Base-by-base conservation (phyloP, 2,113 vertebrate species). In the Hydropotes inermis region DNA sequence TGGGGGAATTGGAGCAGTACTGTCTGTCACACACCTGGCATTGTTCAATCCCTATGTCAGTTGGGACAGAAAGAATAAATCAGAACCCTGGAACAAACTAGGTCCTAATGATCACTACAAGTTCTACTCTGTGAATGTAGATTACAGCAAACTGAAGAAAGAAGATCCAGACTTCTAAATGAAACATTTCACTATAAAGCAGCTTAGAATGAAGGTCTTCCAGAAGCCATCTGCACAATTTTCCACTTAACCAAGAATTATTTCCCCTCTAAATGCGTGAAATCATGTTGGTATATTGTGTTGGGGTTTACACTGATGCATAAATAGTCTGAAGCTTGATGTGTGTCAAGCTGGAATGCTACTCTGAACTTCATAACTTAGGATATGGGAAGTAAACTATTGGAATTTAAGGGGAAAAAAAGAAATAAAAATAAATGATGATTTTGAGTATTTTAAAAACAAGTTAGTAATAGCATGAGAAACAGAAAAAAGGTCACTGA, bases 71-170 rank as follows among this genome's bases (percentile, higher is more conserved):
- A 39, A 39, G 21, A 39, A 12, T 39, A 39, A 36, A 10, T 36
- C 67, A 25, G 19, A 70, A 74, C 36, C 21, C 67, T 25, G 67
- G 67, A 13, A 74, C n/a, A 74, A 74, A 12, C 67, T 13, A 74
- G 36, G 36, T 74, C n/a, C 10, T 74, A 39, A 25, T 25, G 67
- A 39, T 39, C 67, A 39, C 5, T 39, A 25, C 7, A 98, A 99
- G 99, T 99, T 99, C 90, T 99, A 93, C 81, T 17, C 99, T 0
- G 99, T 99, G 50, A 99, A 99, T 95, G 98, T 98, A 70, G 99
- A 99, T 98, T 99, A 99, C 99, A 99, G 98, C 97, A 99, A 99
- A 89, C 99, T 99, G 98, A 99, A 99, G 98, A 99, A 99, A 98
- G 98, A 99, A 55, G 98, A 99, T 33, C 99, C 99, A n/a, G 99